phyloP scores from a whole-genome alignment of 1,140 invertebrate species.

The Spodoptera litura region DNA sequence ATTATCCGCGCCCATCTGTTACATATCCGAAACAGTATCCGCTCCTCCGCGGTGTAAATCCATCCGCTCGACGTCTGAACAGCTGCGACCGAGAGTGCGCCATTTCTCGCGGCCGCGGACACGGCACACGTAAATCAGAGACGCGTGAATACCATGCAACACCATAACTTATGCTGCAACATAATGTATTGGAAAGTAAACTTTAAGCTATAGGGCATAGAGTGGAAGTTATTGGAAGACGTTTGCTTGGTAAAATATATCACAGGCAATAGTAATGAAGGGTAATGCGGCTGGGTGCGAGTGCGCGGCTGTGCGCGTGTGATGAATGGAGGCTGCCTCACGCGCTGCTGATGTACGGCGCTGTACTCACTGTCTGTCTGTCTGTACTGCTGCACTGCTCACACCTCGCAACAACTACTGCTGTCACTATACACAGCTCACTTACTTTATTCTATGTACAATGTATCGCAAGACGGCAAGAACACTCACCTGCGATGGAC shows the following conservation, averaged over 20 bases:
- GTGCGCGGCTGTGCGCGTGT: neutral
- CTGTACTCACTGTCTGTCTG: too few species aligned
- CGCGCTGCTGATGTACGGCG: too few species aligned
- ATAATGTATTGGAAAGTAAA: neutral
- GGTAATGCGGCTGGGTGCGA: constrained; percentile 32
- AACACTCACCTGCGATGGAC: too few species aligned
- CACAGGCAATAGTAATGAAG: constrained; percentile 24
- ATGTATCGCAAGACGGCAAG: too few species aligned
- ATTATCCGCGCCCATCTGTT: constrained; percentile 23
- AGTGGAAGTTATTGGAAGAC: neutral
- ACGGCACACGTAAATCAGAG: constrained; percentile 45
- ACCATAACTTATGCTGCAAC: constrained; percentile 19
- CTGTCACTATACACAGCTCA: too few species aligned
- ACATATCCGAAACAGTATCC: constrained; percentile 26
- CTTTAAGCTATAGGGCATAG: neutral
- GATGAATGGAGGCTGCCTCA: neutral
- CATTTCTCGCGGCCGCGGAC: constrained; percentile 31
- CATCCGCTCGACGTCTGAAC: constrained; percentile 25
- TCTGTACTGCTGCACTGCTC: too few species aligned
- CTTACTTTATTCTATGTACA: too few species aligned
- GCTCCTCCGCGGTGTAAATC: constrained; percentile 17
- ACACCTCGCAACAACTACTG: too few species aligned
- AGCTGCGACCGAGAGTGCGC: constrained; percentile 26
- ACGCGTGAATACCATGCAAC: constrained; percentile 44
- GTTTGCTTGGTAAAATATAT: constrained; percentile 23